Base-by-base conservation (phyloP, 2,113 vertebrate species). In the Erythrocercus mccallii region DNA sequence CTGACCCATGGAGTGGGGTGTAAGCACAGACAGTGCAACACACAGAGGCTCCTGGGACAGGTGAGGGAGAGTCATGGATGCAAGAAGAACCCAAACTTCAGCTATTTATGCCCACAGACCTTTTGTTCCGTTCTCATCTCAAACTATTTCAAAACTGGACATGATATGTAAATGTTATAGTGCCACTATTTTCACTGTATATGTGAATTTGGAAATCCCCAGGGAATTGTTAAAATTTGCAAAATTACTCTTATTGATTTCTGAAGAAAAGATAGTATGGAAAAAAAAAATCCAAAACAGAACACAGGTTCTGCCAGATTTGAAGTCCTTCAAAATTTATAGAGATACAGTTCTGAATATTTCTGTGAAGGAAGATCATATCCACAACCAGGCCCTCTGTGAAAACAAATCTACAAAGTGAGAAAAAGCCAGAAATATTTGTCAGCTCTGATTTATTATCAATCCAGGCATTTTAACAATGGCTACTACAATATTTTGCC, bases 1-100 rank as follows among this genome's bases (percentile, higher is more conserved):
- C 72, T 54, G 60, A 24, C 23, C 12, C 0, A 0, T 19, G 37
- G 47, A n/a, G 42, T 2, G 0, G 17, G 22, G 4, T 24, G 25
- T 77, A 21, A 56, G 57, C n/a, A 28, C 21, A 15, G 35, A 18
- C 1, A 1, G 4, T 15, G 38, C 3, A 3, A 20, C 15, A 4
- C 11, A 6, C 18, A 3, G 13, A 3, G 9, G n/a, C 25, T 31
- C 18, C 73, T 64, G 57, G 3, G 27, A 17, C 31, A 40, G 23
- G 38, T 50, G 24, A 60, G n/a, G 33, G 16, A 47, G n/a, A 72
- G 16, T 14, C 9, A 31, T 0, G 13, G 24, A 17, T 5, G 48
- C 57, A 65, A 57, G 15, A 82, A 16, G 37, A 81, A 27, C n/a
- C 21, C 1, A 1, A 70, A 54, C 33, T 73, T 73, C 64, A 84